These are phyloP conservation scores for Scaptomyza montana DNA, from an alignment of 1,140 invertebrate species.

Conservation along the genomic window DNA sequence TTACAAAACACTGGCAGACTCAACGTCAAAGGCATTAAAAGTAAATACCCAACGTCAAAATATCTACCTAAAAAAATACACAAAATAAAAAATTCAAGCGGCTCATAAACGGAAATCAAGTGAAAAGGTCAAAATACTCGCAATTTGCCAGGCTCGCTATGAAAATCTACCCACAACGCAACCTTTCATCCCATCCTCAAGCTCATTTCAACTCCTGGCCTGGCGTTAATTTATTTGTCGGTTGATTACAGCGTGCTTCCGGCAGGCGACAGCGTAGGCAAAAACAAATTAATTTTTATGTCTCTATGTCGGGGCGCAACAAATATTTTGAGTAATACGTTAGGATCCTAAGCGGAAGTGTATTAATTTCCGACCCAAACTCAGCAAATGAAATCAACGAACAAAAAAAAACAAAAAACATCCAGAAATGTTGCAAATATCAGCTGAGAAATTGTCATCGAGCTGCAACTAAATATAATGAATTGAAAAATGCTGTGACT, in stretches of 20 bases:
- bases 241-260: conserved; percentile 77
- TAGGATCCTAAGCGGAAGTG: conserved; percentile 64
- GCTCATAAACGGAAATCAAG: conserved; percentile 75
- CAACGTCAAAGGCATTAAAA: conserved; percentile 53
- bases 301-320: conserved; percentile 48
- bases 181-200: conserved; percentile 15
- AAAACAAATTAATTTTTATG: conserved; percentile 81
- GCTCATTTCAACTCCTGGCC: conserved; percentile 15
- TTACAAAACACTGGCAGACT: conserved; percentile 22
- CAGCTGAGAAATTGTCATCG: conserved; percentile 30
- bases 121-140: conserved; percentile 68
- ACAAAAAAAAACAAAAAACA: conserved; percentile 8
- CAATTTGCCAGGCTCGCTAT: conserved; percentile 62
- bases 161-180: conserved; percentile 3
- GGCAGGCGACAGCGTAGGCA: conserved; percentile 64
- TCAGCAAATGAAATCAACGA: conserved; percentile 9
- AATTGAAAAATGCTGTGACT: neutral
- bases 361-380: conserved; percentile 71
- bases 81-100: conserved; percentile 37
- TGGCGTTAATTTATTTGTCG: conserved; percentile 80
- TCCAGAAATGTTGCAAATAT: conserved; percentile 8
- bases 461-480: conserved; percentile 15
- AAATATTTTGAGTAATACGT: conserved; percentile 71
- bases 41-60: conserved; percentile 44
- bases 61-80: conserved; percentile 13